phyloP scores from a whole-genome alignment of 2,888 invertebrate species.

The Caenorhabditis sp. region DNA sequence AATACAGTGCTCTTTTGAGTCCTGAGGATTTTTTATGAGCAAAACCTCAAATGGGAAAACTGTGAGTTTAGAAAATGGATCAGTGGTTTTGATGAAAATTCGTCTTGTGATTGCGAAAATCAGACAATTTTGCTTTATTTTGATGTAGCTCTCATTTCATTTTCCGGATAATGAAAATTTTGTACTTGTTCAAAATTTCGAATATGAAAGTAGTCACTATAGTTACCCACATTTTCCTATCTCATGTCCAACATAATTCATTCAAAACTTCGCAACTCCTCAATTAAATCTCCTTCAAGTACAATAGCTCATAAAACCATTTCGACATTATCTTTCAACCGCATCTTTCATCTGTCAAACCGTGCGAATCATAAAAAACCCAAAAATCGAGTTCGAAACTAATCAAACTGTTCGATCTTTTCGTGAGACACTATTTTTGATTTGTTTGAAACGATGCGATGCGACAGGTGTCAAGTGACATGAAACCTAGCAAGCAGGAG shows the following conservation, averaged over 20 bases:
- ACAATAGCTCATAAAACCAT: neutral
- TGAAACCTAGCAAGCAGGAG: too few relatives aligned
- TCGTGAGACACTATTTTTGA: conserved; percentile 13
- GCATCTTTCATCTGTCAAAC: neutral
- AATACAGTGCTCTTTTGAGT: too few relatives aligned
- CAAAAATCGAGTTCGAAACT: neutral
- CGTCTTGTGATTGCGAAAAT: too few relatives aligned
- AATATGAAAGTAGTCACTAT: neutral
- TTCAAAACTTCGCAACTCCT: neutral
- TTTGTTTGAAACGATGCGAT: conserved; percentile 42
- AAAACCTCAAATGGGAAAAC: too few relatives aligned
- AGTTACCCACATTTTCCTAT: too few relatives aligned
- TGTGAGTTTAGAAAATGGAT: too few relatives aligned
- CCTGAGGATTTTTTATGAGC: too few relatives aligned
- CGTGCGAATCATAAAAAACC: neutral
- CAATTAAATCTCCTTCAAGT: neutral
- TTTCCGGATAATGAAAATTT: neutral
- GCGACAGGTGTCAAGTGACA: conserved; percentile 35
- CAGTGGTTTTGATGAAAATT: too few relatives aligned
- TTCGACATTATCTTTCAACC: conserved; percentile 9
- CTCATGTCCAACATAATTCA: neutral
- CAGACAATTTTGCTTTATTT: too few relatives aligned
- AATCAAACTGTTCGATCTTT: conserved; percentile 34
- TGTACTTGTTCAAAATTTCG: neutral
- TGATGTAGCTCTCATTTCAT: too few relatives aligned